phyloP scores from a whole-genome alignment of 1,140 invertebrate genomes.

The Platyura marginata region DNA sequence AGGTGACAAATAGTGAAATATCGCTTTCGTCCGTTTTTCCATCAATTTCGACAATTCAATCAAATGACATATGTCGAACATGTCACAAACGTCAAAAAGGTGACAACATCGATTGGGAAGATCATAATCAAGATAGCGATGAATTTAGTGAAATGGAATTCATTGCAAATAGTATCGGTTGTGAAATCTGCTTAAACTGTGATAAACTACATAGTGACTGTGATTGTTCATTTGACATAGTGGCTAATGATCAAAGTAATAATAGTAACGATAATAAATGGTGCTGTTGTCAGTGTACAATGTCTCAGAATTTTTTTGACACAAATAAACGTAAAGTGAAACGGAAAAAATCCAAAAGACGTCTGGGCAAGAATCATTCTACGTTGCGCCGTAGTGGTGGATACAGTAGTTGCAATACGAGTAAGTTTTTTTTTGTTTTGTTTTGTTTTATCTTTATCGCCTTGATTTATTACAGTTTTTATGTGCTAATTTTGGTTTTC shows the following conservation, averaged over 20 bases:
- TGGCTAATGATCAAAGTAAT: too few relatives aligned
- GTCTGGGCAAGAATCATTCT: neutral
- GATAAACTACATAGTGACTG: conserved; percentile 2
- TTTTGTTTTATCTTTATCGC: too few relatives aligned
- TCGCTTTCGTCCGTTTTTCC: neutral
- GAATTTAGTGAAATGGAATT: conserved; percentile 4
- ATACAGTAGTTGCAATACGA: neutral
- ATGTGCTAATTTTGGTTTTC: neutral
- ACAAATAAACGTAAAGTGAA: neutral
- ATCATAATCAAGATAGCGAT: neutral
- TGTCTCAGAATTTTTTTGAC: neutral
- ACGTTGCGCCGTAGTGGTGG: neutral
- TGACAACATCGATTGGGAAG: neutral
- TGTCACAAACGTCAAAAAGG: neutral
- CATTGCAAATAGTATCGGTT: conserved; percentile 1
- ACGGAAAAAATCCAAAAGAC: conserved; percentile 2
- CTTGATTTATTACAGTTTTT: neutral
- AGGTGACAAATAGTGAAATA: neutral
- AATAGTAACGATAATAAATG: too few relatives aligned
- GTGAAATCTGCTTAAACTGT: conserved; percentile 2
- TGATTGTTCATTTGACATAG: neutral
- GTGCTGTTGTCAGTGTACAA: too few relatives aligned
- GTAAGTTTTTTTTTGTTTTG: neutral
- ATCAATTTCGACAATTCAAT: neutral
- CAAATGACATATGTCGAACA: neutral